Base-by-base conservation (phyloP, 2,797 vertebrate genomes). In the Anableps anableps region DNA sequence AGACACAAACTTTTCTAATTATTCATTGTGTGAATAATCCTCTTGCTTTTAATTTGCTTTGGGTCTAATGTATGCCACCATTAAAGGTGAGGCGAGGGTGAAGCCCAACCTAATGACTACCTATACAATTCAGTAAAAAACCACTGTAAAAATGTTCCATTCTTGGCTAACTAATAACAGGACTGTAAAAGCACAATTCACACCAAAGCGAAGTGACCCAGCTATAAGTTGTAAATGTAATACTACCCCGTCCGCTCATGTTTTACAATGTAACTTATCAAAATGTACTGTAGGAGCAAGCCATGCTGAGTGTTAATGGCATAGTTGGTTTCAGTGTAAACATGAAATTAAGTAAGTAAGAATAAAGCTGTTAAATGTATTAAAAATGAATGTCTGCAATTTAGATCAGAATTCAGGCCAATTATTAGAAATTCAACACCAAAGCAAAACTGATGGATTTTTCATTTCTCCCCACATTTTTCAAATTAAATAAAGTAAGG, bases 1-100 rank as follows among this genome's bases (percentile, higher is more conserved):
- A 94, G 94, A 93, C 94, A 93, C 94, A 95, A 96, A 96, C 92
- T 94, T 96, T 94, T 93, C 92, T 93, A 94, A 95, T 95, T 95
- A 96, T 96, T 96, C 93, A 94, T 91, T 83, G 85, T 80, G 83
- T 92, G 94, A 95, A 96, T 94, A 95, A 94, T 89, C 91, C 79
- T 41, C 13, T 73, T 77, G 91, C 75, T 90, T 93, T 94, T 93
- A 93, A 88, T 80, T 83, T 7, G 74, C 82, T 89, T 88, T 77
- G 70, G 83, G 83, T 86, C 82, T 85, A 88, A 91, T 84, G 91
- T 82, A 85, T 87, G 85, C 77, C 77, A 80, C 88, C 90, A 88
- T 93, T 93, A 93, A 94, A 94, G 80, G 87, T 88, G 36, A 88
- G 84, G 78, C 81, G 78, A 86, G 90, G 81, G 88, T 85, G 85